A percentile compares a stretch with the other conserved stretches of the same genome.
phyloP scores from a whole-genome alignment of 2,888 invertebrate species.

The Geotrupes spiniger region DNA sequence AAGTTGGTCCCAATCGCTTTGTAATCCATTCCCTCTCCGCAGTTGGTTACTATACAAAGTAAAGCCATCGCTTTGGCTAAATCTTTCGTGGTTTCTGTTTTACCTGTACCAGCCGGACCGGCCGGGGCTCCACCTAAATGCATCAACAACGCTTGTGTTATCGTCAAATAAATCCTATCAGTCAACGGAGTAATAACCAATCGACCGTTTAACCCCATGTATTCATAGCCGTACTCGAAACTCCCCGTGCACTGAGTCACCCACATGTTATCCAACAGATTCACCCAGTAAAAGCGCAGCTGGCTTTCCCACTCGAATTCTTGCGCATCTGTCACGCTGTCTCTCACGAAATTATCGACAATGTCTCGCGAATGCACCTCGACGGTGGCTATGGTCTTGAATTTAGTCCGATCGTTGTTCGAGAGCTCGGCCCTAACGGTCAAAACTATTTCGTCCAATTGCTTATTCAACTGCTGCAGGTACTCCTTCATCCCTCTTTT shows the following conservation, averaged over 20 bases:
- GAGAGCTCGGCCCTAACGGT: slow-evolving; percentile 69
- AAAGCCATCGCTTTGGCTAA: slow-evolving; percentile 85
- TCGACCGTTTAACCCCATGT: slow-evolving; percentile 90
- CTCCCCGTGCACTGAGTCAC: slow-evolving; percentile 82
- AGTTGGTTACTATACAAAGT: slow-evolving; percentile 83
- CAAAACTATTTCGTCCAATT: slow-evolving; percentile 80
- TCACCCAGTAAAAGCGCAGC: slow-evolving; percentile 87
- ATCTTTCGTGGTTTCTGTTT: slow-evolving; percentile 91
- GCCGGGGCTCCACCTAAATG: slow-evolving; percentile 89
- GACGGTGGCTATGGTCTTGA: slow-evolving; percentile 84
- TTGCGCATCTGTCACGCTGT: slow-evolving; percentile 76
- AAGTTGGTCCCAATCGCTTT: slow-evolving; percentile 76
- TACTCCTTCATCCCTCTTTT: slow-evolving; percentile 91
- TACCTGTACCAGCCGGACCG: slow-evolving; percentile 80
- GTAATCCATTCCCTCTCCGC: slow-evolving; percentile 92
- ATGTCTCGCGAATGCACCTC: slow-evolving; percentile 93
- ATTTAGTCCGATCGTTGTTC: slow-evolving; percentile 81
- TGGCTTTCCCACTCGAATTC: slow-evolving; percentile 96
- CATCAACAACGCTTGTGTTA: slow-evolving; percentile 91
- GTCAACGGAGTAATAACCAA: slow-evolving; percentile 90
- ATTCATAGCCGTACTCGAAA: slow-evolving; percentile 93
- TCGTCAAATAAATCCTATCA: slow-evolving; percentile 88
- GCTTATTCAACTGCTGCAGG: slow-evolving; percentile 72
- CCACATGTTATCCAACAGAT: slow-evolving; percentile 73
- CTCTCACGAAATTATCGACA: slow-evolving; percentile 75